Base-by-base conservation (phyloP, 2,113 vertebrate genomes). In the Dipodomys stephensi region DNA sequence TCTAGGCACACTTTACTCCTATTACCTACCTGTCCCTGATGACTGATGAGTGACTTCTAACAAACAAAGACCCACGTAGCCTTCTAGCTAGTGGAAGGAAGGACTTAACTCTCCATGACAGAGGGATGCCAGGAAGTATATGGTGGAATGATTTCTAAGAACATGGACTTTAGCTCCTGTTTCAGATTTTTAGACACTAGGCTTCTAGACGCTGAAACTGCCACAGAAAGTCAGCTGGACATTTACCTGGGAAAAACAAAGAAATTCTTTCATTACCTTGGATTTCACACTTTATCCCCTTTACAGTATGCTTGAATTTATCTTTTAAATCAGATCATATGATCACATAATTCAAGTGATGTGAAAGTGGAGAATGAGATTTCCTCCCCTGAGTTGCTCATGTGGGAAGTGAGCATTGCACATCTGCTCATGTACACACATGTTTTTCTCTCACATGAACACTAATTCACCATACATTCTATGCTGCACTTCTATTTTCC, bases 121-220 rank as follows among this genome's bases (percentile, higher is more conserved):
- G 27, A 87, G 22, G 19, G 13, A 39, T 2, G 6, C 27, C 2
- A 12, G 32, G 35, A 23, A 13, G 1, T 60, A 44, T 44, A 22
- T 22, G 1, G 30, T 10, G 6, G 53, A 10, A 71, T 64, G 11
- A 27, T 19, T 71, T 39, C 23, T 69, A 57, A 79, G 35, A 86
- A 87, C 25, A 20, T 3, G 28, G 23, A 73, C 27, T 23, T 86
- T 0, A 85, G 57, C 53, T 72, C 46, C 35, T 80, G 60, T 84
- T 49, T 77, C 78, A 80, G 25, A 88, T 69, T 82, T 72, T 84
- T 86, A 78, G 53, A 62, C 4, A 62, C 53, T 73, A 77, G 65
- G 60, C 32, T 84, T 95, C 73, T 85, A 44, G 88, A 23, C 27
- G 57, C 32, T 88, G 83, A 77, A 78, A 68, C 78, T 64, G 28